Evolutionary conservation across 2,888 invertebrate species (phyloP).

Genomic region (Brachypterus glaber): DNA sequence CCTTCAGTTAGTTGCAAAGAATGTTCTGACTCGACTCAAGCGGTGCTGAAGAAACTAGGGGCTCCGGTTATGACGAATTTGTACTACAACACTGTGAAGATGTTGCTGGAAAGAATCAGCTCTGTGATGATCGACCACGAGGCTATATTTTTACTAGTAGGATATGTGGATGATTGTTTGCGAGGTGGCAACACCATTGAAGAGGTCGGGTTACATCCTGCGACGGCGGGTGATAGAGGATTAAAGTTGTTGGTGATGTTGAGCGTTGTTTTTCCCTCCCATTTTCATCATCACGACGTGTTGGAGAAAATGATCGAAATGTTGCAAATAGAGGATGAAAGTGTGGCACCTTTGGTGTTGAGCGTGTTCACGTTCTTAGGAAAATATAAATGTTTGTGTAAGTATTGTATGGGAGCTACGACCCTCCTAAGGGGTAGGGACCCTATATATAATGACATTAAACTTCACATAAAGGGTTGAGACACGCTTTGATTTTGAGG

Average conservation of each 20-base stretch:
- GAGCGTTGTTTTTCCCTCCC: constrained; percentile 86
- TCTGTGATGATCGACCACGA: constrained; percentile 94
- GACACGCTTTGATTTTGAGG: no score
- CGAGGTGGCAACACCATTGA: constrained; percentile 59
- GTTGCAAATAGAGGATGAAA: constrained; percentile 71
- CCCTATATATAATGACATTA: no score
- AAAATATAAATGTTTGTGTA: constrained; percentile 73
- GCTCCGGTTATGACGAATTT: constrained; percentile 91
- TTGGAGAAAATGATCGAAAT: constrained; percentile 66
- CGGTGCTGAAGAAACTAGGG: constrained; percentile 84
- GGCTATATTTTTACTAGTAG: constrained; percentile 60
- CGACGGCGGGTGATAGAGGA: constrained; percentile 81
- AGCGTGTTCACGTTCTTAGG: constrained; percentile 80
- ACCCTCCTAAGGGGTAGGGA: background rate
- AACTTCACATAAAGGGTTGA: no score
- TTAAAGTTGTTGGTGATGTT: constrained; percentile 80
- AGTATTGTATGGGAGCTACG: constrained; percentile 32
- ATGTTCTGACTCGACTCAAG: constrained; percentile 83
- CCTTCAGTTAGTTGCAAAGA: constrained; percentile 89
- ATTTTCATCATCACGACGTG: constrained; percentile 81
- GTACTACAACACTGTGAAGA: constrained; percentile 93
- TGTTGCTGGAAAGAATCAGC: constrained; percentile 86
- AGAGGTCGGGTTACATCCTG: constrained; percentile 69
- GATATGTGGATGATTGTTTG: constrained; percentile 59
- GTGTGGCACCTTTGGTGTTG: constrained; percentile 69